These are phyloP conservation scores for Anadara kagoshimensis DNA, from an alignment of 1,140 invertebrate species.

Conservation along the genomic window DNA sequence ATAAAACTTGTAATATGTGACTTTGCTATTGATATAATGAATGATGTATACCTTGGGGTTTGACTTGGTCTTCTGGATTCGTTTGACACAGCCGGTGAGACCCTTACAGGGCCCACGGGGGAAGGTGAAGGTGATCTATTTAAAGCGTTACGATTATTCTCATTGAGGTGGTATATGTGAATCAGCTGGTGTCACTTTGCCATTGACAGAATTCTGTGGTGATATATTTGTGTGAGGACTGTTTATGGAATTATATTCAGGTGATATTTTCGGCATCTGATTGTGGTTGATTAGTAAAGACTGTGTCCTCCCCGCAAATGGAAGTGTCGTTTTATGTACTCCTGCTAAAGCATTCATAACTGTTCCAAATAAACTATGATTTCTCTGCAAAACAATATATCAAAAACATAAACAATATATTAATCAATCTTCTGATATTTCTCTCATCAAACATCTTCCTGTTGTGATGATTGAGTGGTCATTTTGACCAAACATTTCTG, in stretches of 20 bases:
- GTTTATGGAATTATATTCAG: slow-evolving; percentile 50
- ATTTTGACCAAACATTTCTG: no score
- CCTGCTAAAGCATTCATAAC: slow-evolving; percentile 73
- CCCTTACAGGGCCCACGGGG: slow-evolving; percentile 46
- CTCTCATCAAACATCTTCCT: no score
- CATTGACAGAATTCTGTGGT: slow-evolving; percentile 65
- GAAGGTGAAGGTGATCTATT: slow-evolving; percentile 55
- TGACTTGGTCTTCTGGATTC: slow-evolving; percentile 49
- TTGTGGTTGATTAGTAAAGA: slow-evolving; percentile 61
- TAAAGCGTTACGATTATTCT: slow-evolving; percentile 61
- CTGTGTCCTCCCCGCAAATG: slow-evolving; percentile 64
- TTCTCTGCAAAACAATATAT: slow-evolving; percentile 81
- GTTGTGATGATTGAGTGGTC: no score
- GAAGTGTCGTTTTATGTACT: slow-evolving; percentile 58
- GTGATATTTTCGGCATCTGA: slow-evolving; percentile 53
- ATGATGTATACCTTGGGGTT: slow-evolving; percentile 41
- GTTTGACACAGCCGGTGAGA: slow-evolving; percentile 40
- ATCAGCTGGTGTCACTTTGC: slow-evolving; percentile 57
- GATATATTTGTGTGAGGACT: slow-evolving; percentile 68
- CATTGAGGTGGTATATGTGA: slow-evolving; percentile 63
- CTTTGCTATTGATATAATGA: background rate
- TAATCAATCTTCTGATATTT: no score
- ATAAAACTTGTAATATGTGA: background rate
- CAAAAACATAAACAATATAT: background rate
- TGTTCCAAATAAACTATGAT: slow-evolving; percentile 95